phyloP scores from a whole-genome alignment of 2,888 invertebrate genomes.

The Hyppa rectilinea region DNA sequence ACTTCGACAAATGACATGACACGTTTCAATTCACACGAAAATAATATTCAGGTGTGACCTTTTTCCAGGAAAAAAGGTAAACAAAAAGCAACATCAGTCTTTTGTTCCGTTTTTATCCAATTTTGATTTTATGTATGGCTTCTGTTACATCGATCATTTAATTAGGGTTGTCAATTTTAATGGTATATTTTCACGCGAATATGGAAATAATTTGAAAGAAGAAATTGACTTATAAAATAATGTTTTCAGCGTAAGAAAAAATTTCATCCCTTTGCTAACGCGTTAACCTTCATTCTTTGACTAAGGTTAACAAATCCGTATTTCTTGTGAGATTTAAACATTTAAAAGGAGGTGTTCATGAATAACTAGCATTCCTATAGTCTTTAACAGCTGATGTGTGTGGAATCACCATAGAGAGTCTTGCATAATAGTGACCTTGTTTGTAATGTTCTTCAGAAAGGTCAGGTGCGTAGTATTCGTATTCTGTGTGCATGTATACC shows the following conservation, averaged over 20 bases:
- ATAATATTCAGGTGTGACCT: slow-evolving; percentile 33
- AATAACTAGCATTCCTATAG: too few relatives aligned
- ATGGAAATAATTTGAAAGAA: too few relatives aligned
- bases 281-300: background rate
- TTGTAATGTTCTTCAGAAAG: too few relatives aligned
- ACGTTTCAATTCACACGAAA: slow-evolving; percentile 35
- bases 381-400: too few relatives aligned
- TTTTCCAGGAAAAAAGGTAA: slow-evolving; percentile 12
- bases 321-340: background rate
- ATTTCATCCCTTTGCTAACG: background rate
- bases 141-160: slow-evolving; percentile 31
- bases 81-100: slow-evolving; percentile 18
- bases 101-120: slow-evolving; percentile 5
- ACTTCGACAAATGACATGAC: slow-evolving; percentile 47
- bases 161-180: slow-evolving; percentile 16
- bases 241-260: background rate
- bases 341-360: too few relatives aligned
- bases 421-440: too few relatives aligned
- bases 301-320: too few relatives aligned
- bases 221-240: too few relatives aligned
- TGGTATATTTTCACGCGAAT: slow-evolving; percentile 1
- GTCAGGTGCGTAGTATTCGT: too few relatives aligned
- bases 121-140: slow-evolving; percentile 17
- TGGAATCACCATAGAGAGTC: too few relatives aligned
- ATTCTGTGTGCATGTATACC: too few relatives aligned